Evolutionary conservation across 92 coral and sea anemone species (phyloP).

Genomic region (Montipora capitata): DNA sequence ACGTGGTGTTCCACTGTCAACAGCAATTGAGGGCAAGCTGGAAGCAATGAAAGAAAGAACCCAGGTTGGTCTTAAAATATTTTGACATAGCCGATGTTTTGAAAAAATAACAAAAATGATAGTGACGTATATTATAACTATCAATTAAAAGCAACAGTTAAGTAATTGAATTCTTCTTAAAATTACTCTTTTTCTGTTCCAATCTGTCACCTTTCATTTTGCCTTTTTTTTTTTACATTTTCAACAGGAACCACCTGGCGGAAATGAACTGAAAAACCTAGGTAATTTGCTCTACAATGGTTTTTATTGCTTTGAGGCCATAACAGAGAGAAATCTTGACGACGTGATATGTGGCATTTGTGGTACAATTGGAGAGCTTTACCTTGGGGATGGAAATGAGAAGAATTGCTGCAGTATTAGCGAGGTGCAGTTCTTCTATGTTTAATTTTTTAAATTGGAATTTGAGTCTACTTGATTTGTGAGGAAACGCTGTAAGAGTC

Average conservation of each 20-base stretch:
- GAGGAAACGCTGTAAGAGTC: too few species aligned
- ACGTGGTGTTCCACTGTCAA: slow-evolving; percentile 44
- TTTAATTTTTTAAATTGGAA: too few species aligned
- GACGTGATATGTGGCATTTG: slow-evolving; percentile 62
- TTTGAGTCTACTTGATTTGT: too few species aligned
- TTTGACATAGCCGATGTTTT: too few species aligned
- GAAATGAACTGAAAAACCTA: slow-evolving; percentile 18
- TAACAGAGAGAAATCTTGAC: slow-evolving; percentile 40
- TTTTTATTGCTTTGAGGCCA: slow-evolving; percentile 16
- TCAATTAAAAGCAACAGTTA: too few species aligned
- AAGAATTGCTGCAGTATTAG: slow-evolving; percentile 65
- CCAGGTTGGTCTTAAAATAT: background rate
- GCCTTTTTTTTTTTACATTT: background rate
- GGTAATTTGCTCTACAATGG: slow-evolving; percentile 21
- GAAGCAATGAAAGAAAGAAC: background rate
- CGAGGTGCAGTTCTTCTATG: slow-evolving; percentile 19
- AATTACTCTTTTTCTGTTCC: too few species aligned
- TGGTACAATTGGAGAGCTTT: slow-evolving; percentile 60
- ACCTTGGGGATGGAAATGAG: slow-evolving; percentile 79
- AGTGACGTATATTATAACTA: too few species aligned
- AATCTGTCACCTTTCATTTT: background rate
- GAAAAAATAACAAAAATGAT: too few species aligned
- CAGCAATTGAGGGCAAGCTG: slow-evolving; percentile 39
- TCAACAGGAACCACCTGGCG: slow-evolving; percentile 3
- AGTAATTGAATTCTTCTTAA: too few species aligned